Percentiles rank a stretch among this genome's conserved stretches.
Evolutionary conservation across 2,113 vertebrate genomes (phyloP).

Genomic region (Perognathus longimembris): DNA sequence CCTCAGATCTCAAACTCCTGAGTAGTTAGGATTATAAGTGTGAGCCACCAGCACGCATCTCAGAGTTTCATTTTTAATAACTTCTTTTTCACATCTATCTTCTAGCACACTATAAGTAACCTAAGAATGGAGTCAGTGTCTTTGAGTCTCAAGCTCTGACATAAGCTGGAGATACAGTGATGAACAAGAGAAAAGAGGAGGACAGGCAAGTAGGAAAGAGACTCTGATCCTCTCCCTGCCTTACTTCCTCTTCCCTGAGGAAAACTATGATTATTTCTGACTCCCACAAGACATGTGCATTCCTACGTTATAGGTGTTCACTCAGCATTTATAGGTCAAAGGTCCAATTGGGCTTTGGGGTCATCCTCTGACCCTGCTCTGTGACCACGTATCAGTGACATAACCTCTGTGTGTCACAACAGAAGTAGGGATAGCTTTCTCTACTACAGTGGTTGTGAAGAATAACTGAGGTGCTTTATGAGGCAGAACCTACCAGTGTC

Average conservation of each 20-base stretch:
- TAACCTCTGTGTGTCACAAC: not conserved
- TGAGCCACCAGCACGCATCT: too few species aligned
- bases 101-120: not conserved
- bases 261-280: not conserved
- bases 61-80: not conserved
- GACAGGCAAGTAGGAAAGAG: too few species aligned
- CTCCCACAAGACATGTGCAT: not conserved
- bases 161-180: fast-evolving
- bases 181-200: not conserved
- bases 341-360: not conserved
- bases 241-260: not conserved
- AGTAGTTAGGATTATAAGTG: too few species aligned
- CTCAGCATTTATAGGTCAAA: not conserved
- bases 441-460: not conserved
- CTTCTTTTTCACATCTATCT: not conserved
- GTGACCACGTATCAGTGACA: not conserved
- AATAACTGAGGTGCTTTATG: not conserved
- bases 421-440: not conserved
- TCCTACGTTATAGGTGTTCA: not conserved
- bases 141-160: not conserved
- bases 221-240: too few species aligned
- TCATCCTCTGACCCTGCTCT: not conserved
- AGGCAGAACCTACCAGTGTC: not conserved
- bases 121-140: fast-evolving
- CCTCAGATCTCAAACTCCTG: too few species aligned